These are phyloP conservation scores for Sesia apiformis DNA, from an alignment of 2,888 invertebrate species.

Conservation along the genomic window DNA sequence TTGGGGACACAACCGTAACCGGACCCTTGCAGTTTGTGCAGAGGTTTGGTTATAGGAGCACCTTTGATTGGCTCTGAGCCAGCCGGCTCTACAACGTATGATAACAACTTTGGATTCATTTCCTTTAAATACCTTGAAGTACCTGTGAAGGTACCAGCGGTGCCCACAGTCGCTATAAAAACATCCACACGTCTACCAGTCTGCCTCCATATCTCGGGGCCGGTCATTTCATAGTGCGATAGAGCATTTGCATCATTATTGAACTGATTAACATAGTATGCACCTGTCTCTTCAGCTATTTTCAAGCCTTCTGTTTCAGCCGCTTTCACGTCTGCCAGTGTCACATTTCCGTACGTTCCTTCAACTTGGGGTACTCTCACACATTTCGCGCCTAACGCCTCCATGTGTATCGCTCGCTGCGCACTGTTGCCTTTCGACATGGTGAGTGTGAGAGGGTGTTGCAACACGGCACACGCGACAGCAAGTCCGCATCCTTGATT, in stretches of 20 bases:
- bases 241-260: conserved; percentile 42
- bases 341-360: conserved; percentile 60
- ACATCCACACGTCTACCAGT: conserved; percentile 57
- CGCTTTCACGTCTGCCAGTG: conserved; percentile 47
- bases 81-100: conserved; percentile 54
- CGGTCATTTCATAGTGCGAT: conserved; percentile 55
- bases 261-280: conserved; percentile 59
- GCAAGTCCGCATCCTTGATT: conserved; percentile 65
- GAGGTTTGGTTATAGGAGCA: conserved; percentile 48
- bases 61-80: conserved; percentile 60
- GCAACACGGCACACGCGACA: conserved; percentile 56
- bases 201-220: conserved; percentile 64
- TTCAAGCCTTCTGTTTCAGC: conserved; percentile 47
- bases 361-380: conserved; percentile 58
- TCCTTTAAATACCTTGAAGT: conserved; percentile 56
- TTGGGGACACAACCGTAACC: conserved; percentile 58
- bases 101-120: conserved; percentile 39
- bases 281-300: conserved; percentile 40
- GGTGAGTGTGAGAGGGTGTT: conserved; percentile 53
- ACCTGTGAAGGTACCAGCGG: conserved; percentile 57
- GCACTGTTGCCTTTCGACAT: conserved; percentile 64
- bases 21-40: conserved; percentile 61
- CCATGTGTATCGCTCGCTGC: conserved; percentile 62
- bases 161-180: conserved; percentile 57
- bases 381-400: conserved; percentile 59